Evolutionary conservation across 2,113 vertebrate genomes (phyloP), one percentile per base, ranked within the genome.

Genomic region (Oncorhynchus clarkii): DNA sequence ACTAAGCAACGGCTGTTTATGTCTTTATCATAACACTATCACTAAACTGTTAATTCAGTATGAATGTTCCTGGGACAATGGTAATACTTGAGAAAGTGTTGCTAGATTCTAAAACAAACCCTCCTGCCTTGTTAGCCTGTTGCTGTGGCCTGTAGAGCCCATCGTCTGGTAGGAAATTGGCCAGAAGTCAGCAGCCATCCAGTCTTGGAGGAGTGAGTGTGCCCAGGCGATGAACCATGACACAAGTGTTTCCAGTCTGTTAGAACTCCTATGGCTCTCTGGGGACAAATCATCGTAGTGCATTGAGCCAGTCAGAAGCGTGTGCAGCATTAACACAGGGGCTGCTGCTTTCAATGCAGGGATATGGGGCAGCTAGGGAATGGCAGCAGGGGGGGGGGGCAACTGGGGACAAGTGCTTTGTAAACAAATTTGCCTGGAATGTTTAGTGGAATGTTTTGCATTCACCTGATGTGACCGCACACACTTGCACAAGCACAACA

Each of bases 381-480:
- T 45, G 39, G 39, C 9, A 45, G 80, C 74, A 7, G 16, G 57
- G 13, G 57, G n/a, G 31, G 22, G 24, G 26, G 5, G 54, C 22
- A 69, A 45, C 39, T 45, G 39, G 9, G 74, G 70, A 74, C 1
- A 70, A 82, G 51, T 27, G 65, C 57, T 80, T 80, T 85, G 67
- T 68, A 71, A 66, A 82, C 78, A 81, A 87, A 85, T 85, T 77
- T 84, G 78, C 62, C 9, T 75, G 66, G 66, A 83, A 82, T 80
- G 70, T 79, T 74, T 78, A 26, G 16, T 12, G n/a, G 22, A 74
- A 65, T 60, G 54, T 67, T 45, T 73, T 20, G 45, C 74, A 20
- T n/a, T 78, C 51, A 76, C 74, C 70, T 57, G 13, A 72, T 82
- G 80, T 66, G 59, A 66, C 73, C 54, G 2, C 39, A 71, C 70